phyloP scores from a whole-genome alignment of 1,140 invertebrate genomes.

The Zaprionus kolodkinae region DNA sequence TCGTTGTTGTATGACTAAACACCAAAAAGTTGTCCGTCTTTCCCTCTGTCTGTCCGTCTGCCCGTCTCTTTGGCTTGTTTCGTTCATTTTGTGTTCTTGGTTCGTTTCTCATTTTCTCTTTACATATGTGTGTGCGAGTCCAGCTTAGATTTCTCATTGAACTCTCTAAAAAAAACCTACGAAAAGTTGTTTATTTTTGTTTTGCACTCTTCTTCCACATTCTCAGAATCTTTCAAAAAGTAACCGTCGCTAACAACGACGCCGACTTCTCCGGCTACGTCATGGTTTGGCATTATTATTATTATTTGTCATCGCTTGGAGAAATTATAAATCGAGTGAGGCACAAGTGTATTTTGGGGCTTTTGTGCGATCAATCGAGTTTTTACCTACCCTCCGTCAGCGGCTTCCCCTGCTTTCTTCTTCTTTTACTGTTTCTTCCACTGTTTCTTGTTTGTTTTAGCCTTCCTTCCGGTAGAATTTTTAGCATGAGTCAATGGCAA shows the following conservation, averaged over 20 bases:
- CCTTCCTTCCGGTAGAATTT: constrained; percentile 55
- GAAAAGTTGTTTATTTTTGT: constrained; percentile 24
- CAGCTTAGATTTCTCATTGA: constrained; percentile 37
- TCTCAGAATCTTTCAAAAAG: constrained; percentile 50
- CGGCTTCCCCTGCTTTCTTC: not conserved
- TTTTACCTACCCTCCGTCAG: not conserved
- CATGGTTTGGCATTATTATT: constrained; percentile 17
- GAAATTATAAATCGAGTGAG: constrained; percentile 16
- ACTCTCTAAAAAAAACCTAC: constrained; percentile 16
- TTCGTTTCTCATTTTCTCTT: constrained; percentile 17
- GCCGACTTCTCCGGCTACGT: not conserved
- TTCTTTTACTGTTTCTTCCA: not conserved
- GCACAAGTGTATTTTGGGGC: constrained; percentile 53
- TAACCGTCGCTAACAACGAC: constrained; percentile 50
- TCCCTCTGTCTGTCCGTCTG: constrained; percentile 5
- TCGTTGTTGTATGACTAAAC: constrained; percentile 67
- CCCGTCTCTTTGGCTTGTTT: constrained; percentile 9
- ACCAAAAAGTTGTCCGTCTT: constrained; percentile 25
- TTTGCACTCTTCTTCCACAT: constrained; percentile 13
- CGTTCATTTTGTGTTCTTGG: constrained; percentile 11
- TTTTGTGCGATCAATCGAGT: constrained; percentile 7
- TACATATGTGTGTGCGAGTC: not conserved
- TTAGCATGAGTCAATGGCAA: constrained; percentile 62
- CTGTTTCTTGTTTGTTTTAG: constrained; percentile 5
- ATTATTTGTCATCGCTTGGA: constrained; percentile 24